Percentiles rank a stretch among this genome's conserved stretches.
phyloP scores from a whole-genome alignment of 2,888 invertebrate species.

The Leucoptera coffeella region DNA sequence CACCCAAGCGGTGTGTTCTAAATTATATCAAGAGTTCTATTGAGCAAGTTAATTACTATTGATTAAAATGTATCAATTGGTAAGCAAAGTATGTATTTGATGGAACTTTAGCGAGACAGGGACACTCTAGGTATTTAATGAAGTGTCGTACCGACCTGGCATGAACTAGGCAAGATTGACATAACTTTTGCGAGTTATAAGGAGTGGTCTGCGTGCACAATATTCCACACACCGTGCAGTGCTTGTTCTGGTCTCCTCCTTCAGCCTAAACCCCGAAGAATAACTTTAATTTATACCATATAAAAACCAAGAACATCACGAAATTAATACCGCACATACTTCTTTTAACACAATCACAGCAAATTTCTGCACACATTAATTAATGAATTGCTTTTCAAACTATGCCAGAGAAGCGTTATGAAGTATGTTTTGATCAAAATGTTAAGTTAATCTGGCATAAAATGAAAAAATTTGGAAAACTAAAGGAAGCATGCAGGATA shows the following conservation, averaged over 20 bases:
- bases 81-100: conserved; percentile 5
- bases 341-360: conserved; percentile 43
- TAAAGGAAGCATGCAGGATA: conserved; percentile 51
- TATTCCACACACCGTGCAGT: conserved; percentile 49
- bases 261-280: conserved; percentile 47
- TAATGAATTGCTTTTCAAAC: no score
- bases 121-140: background rate
- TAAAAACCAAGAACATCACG: conserved; percentile 8
- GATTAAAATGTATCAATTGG: no score
- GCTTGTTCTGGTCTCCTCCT: conserved; percentile 35
- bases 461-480: no score
- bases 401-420: no score
- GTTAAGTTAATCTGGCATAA: no score
- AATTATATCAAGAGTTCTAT: conserved; percentile 9
- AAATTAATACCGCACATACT: conserved; percentile 34
- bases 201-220: conserved; percentile 44
- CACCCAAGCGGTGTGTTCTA: no score
- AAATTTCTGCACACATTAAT: conserved; percentile 47
- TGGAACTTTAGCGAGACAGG: conserved; percentile 3
- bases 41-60: conserved; percentile 5
- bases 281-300: conserved; percentile 27
- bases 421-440: no score
- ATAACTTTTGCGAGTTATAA: conserved; percentile 49
- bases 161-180: conserved; percentile 54
- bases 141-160: conserved; percentile 42